A percentile compares a stretch with the other conserved stretches of the same genome.
These are phyloP conservation scores for Rhagoletis zephyria DNA, from an alignment of 1,140 invertebrate genomes.

Conservation along the genomic window DNA sequence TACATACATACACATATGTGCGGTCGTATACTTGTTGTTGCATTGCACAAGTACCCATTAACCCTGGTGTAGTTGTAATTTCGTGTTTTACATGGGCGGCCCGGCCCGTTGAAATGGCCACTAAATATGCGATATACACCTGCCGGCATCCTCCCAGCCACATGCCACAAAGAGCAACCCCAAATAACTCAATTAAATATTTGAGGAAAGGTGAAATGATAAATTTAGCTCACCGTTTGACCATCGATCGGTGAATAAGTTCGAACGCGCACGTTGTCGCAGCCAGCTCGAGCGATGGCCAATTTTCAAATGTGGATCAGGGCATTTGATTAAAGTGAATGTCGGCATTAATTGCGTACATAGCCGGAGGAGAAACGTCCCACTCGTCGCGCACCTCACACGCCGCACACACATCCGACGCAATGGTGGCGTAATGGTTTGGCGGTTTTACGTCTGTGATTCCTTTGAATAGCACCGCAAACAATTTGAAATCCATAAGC, in stretches of 20 bases:
- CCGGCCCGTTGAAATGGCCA: not conserved
- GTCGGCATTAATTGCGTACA: constrained; percentile 36
- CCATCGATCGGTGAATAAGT: constrained; percentile 20
- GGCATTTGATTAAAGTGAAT: constrained; percentile 51
- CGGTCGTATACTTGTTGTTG: no score
- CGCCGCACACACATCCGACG: not conserved
- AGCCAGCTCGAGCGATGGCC: constrained; percentile 2
- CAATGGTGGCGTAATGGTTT: constrained; percentile 33
- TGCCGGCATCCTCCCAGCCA: not conserved
- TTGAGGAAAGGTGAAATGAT: constrained; percentile 50
- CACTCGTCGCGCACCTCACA: not conserved
- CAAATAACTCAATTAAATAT: constrained; percentile 42
- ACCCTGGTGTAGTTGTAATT: constrained; percentile 20
- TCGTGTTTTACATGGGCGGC: not conserved
- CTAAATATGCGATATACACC: constrained; percentile 18
- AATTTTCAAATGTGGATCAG: constrained; percentile 49
- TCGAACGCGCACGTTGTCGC: not conserved
- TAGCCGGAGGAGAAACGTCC: not conserved
- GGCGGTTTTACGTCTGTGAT: not conserved
- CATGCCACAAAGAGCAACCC: not conserved
- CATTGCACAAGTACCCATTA: not conserved
- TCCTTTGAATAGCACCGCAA: not conserved
- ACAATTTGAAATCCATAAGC: not conserved
- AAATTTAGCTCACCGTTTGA: constrained; percentile 45
- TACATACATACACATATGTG: not conserved